phyloP scores from a whole-genome alignment of 2,888 invertebrate genomes.

The Pollenia labialis region DNA sequence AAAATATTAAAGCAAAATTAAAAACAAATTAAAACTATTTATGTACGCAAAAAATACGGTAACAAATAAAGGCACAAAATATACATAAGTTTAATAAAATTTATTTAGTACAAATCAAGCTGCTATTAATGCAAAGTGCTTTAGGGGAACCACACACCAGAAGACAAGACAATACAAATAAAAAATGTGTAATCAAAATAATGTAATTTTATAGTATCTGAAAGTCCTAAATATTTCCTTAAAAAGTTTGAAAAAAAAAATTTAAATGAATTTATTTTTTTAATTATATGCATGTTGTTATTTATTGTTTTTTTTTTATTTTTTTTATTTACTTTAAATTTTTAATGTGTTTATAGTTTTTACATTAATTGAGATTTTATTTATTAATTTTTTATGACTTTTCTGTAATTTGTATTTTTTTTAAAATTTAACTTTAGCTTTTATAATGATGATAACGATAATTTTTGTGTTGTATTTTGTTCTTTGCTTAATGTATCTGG shows the following conservation, averaged over 20 bases:
- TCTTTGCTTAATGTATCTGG: conserved; percentile 10
- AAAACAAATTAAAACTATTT: background rate
- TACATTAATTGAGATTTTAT: conserved; percentile 57
- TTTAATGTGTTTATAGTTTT: background rate
- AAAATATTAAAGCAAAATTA: background rate
- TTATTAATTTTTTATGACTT: conserved; percentile 10
- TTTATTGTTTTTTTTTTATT: conserved; percentile 50
- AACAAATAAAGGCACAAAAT: background rate
- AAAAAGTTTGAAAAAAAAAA: too few relatives aligned
- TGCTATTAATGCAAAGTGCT: conserved; percentile 11
- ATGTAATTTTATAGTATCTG: background rate
- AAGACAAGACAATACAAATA: background rate
- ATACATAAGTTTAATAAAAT: background rate
- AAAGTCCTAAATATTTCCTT: too few relatives aligned
- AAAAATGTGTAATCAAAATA: background rate
- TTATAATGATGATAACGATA: conserved; percentile 59
- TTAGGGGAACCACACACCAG: background rate
- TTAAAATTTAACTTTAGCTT: conserved; percentile 61
- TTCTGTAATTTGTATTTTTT: too few relatives aligned
- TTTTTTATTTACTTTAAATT: conserved; percentile 31
- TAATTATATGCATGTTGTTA: conserved; percentile 13
- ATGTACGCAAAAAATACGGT: background rate
- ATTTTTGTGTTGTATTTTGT: conserved; percentile 32
- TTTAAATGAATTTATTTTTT: conserved; percentile 32
- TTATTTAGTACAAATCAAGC: background rate